Evolutionary conservation across 2,797 vertebrate species (phyloP).

Genomic region (Scolopax rusticola): DNA sequence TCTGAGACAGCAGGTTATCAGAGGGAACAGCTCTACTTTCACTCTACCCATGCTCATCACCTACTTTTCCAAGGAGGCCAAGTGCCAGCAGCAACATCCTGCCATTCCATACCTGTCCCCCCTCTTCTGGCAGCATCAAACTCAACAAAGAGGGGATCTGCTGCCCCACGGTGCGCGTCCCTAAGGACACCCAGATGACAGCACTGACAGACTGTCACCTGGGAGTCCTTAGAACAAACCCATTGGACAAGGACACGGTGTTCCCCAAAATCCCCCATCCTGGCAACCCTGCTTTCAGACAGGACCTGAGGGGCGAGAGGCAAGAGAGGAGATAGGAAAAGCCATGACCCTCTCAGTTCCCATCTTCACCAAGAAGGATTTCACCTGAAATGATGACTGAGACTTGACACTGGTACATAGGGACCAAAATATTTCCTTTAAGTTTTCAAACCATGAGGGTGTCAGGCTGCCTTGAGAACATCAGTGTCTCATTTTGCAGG

Average conservation of each 20-base stretch:
- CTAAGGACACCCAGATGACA: background rate
- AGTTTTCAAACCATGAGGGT: background rate
- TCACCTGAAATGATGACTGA: background rate
- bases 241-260: background rate
- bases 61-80: accelerated
- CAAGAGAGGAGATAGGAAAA: background rate
- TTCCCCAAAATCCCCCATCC: background rate
- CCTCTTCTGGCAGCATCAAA: background rate
- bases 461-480: background rate
- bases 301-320: background rate
- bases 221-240: background rate
- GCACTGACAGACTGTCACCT: background rate
- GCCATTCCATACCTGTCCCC: background rate
- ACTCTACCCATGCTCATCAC: background rate
- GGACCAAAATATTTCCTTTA: background rate
- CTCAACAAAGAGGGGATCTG: background rate
- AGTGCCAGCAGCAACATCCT: background rate
- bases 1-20: background rate
- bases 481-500: background rate
- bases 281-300: background rate
- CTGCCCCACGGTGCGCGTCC: background rate
- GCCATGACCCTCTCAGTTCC: background rate
- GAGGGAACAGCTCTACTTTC: background rate
- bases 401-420: background rate
- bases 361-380: background rate